Base-by-base conservation (phyloP, 2,888 invertebrate species). In the Netelia inedita region DNA sequence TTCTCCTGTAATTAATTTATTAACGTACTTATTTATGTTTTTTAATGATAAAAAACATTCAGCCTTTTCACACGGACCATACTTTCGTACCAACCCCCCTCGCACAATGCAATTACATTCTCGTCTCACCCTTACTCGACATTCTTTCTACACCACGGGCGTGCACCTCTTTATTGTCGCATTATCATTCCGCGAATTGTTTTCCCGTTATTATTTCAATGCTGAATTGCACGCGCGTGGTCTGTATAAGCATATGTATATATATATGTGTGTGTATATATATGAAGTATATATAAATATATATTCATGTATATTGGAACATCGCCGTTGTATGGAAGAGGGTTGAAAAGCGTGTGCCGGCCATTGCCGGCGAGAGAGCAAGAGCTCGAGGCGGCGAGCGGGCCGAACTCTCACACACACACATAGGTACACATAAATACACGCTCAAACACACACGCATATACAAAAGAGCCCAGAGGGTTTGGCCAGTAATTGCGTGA, bases 401-500 rank as follows among this genome's bases (percentile, higher is more conserved):
- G 28, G 35, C 78, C 59, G 69, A 78, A 59, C 78, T 59, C 16
- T 59, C 16, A 14, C 10, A 35, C 53, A 14, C 28, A 28, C 2
- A 23, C 2, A 23, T 23, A 2, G 1, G 23, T 23, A 23, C 2
- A 23, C 1, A 23, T 23, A 3, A 1, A 2, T 23, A 23, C 28
- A 28, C 28, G 5, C 28, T 5, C 50, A 55, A 28, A 23, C 57
- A 21, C 23, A 57, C 65, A 72, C 57, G 55, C 63, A 43, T 23
- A 10, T n/a, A 72, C 57, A 59, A 57, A n/a, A 57, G 53, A 43
- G 71, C 28, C 53, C 43, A 43, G 43, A 50, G 46, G 41, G 16
- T 10, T 71, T 59, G 79, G 79, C 71, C 80, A 72, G 81, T 86
- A 87, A 87, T 87, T 87, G 86, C 87, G 86, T 85, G 83, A 86